These are phyloP conservation scores for Drosophila pseudoobscura DNA, from an alignment of 1,140 invertebrate species.

Conservation along the genomic window DNA sequence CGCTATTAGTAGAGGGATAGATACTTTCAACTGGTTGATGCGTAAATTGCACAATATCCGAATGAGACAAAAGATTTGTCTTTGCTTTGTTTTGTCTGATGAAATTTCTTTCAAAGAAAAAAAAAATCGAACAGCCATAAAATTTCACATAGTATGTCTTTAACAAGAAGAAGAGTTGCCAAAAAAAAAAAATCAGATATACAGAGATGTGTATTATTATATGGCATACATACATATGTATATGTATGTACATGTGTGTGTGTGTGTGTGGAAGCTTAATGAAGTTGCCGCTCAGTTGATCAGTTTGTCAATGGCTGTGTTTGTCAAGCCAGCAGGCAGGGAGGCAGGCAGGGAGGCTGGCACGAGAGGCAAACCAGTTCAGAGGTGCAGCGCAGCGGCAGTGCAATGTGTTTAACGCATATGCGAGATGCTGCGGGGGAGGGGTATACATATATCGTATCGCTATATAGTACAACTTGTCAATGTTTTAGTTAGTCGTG, in stretches of 20 bases:
- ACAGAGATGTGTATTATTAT: conserved; percentile 2
- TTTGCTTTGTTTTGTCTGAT: conserved; percentile 23
- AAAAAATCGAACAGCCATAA: conserved; percentile 35
- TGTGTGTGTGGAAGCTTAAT: conserved; percentile 16
- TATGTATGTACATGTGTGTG: conserved; percentile 7
- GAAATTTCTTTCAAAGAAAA: conserved; percentile 47
- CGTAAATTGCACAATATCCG: conserved; percentile 55
- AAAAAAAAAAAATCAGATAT: conserved; percentile 41
- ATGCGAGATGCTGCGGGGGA: conserved; percentile 41
- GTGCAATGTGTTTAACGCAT: conserved; percentile 63
- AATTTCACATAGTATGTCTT: conserved; percentile 39
- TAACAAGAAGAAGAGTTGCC: conserved; percentile 40
- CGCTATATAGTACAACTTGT: conserved; percentile 70
- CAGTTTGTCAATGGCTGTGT: conserved; percentile 46
- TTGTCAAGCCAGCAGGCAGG: conserved; percentile 26
- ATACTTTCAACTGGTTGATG: conserved; percentile 30
- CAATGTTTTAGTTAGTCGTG: conserved; percentile 78
- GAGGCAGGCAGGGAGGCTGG: not conserved
- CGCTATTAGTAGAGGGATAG: not conserved
- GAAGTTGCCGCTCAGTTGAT: conserved; percentile 17
- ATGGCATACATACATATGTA: not conserved
- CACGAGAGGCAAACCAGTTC: conserved; percentile 46
- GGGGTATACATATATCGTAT: not conserved
- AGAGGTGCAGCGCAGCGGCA: conserved; percentile 52
- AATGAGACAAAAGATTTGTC: conserved; percentile 35